Evolutionary conservation across 2,797 vertebrate genomes (phyloP).

Genomic region (Pseudopleuronectes americanus): DNA sequence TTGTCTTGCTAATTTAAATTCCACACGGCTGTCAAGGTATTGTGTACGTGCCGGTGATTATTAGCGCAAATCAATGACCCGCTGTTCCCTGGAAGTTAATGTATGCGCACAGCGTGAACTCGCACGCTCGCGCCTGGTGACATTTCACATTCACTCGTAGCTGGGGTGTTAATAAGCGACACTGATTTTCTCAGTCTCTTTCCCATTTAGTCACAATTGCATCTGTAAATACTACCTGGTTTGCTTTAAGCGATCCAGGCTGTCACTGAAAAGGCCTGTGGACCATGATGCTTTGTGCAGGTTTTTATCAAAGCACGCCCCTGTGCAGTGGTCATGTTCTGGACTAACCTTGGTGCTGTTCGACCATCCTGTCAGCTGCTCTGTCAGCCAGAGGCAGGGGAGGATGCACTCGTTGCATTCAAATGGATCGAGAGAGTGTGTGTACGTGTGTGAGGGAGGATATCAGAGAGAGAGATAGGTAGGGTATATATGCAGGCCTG

Average conservation of each 20-base stretch:
- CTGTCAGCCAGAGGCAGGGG: constrained; percentile 57
- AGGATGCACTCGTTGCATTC: constrained; percentile 61
- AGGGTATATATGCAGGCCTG: constrained; percentile 1
- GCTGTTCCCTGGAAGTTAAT: constrained; percentile 42
- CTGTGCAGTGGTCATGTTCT: constrained; percentile 55
- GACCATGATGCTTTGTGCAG: constrained; percentile 25
- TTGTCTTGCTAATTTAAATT: constrained; percentile 36
- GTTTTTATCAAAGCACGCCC: constrained; percentile 48
- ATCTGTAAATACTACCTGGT: not conserved
- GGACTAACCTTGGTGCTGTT: constrained; percentile 61
- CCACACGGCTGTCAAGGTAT: constrained; percentile 9
- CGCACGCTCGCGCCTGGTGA: constrained; percentile 14
- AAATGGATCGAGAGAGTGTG: constrained; percentile 27
- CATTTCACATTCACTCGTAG: constrained; percentile 25
- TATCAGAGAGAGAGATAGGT: constrained; percentile 11
- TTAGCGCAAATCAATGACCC: constrained; percentile 20
- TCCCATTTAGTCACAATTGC: constrained; percentile 6
- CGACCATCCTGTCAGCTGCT: constrained; percentile 63
- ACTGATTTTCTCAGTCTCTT: constrained; percentile 3
- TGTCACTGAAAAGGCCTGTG: not conserved
- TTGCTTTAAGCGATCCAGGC: not conserved
- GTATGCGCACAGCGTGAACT: constrained; percentile 22
- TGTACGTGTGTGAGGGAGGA: not conserved
- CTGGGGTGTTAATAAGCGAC: constrained; percentile 54
- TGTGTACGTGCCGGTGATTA: constrained; percentile 38